Conservation (phyloP, 2,888 invertebrate species). For the Syritta pipiens region DNA sequence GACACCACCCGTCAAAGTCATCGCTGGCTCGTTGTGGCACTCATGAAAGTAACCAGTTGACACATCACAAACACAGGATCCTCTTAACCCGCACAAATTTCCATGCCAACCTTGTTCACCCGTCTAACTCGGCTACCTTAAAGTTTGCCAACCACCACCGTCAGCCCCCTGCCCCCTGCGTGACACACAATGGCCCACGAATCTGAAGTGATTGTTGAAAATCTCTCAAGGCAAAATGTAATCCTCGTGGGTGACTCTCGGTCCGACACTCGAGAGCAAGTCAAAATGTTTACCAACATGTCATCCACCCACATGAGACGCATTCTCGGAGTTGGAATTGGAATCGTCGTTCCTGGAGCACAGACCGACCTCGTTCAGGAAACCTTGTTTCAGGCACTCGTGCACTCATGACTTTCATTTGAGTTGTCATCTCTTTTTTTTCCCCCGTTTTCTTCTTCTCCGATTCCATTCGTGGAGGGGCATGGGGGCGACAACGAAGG, state of each 20-base stretch:
- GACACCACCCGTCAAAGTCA: too few species aligned
- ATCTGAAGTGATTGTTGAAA: slow-evolving; percentile 11
- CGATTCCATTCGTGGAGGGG: slow-evolving; percentile 3
- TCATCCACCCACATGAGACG: slow-evolving; percentile 37
- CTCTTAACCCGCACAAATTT: too few species aligned
- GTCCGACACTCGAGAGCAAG: slow-evolving; percentile 8
- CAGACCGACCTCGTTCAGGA: slow-evolving; percentile 47
- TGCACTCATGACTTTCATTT: slow-evolving; percentile 39
- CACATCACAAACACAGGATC: too few species aligned
- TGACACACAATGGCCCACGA: neutral
- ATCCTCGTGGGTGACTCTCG: slow-evolving; percentile 15
- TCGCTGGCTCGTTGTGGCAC: too few species aligned
- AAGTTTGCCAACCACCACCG: too few species aligned
- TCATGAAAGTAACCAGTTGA: too few species aligned
- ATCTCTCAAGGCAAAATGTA: neutral
- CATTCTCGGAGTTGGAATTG: neutral
- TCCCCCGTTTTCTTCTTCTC: neutral
- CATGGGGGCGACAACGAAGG: slow-evolving; percentile 17
- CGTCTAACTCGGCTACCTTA: too few species aligned
- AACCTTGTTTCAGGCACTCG: slow-evolving; percentile 44
- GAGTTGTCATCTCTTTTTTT: slow-evolving; percentile 12
- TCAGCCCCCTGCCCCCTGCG: too few species aligned
- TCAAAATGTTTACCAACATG: slow-evolving; percentile 49
- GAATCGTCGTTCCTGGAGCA: slow-evolving; percentile 10
- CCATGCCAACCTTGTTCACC: too few species aligned